phyloP scores from a whole-genome alignment of 2,797 vertebrate species.

The Cyprinodon diabolis region DNA sequence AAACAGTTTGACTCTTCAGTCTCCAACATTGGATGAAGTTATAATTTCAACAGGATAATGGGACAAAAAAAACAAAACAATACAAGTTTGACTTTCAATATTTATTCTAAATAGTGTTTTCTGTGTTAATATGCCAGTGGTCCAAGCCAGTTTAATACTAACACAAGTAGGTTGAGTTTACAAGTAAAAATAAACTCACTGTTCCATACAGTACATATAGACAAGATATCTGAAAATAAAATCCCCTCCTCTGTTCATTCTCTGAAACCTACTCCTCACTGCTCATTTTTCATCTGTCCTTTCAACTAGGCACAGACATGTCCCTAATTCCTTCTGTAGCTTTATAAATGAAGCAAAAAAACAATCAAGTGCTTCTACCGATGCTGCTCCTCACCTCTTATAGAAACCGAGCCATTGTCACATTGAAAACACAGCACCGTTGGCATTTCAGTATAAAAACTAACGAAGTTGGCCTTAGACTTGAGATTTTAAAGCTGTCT shows the following conservation, averaged over 20 bases:
- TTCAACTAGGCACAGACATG: slow-evolving; percentile 33
- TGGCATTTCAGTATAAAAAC: slow-evolving; percentile 13
- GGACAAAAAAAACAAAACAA: slow-evolving; percentile 1
- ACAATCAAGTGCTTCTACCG: slow-evolving; percentile 25
- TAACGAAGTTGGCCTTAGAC: neutral
- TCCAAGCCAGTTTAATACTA: slow-evolving; percentile 36
- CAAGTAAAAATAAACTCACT: slow-evolving; percentile 30
- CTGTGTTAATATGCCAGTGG: slow-evolving; percentile 54
- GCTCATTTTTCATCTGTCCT: slow-evolving; percentile 15
- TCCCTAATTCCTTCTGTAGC: slow-evolving; percentile 46
- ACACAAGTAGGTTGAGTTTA: slow-evolving; percentile 33
- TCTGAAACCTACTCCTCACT: neutral
- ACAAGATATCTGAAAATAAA: slow-evolving; percentile 29
- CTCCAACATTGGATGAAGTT: slow-evolving; percentile 6
- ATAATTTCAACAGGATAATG: slow-evolving; percentile 4
- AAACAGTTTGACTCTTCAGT: neutral
- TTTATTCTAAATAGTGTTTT: slow-evolving; percentile 59
- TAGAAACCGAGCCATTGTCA: slow-evolving; percentile 27
- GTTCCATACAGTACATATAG: slow-evolving; percentile 9
- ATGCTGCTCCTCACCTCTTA: slow-evolving; percentile 33
- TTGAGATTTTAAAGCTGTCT: neutral
- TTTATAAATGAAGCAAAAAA: slow-evolving; percentile 26
- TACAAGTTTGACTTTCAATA: slow-evolving; percentile 13
- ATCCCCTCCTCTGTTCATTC: slow-evolving; percentile 5
- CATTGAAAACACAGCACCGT: slow-evolving; percentile 26